Conservation (phyloP, 92 coral and sea anemone genomes). For the Diadumene lineata region DNA sequence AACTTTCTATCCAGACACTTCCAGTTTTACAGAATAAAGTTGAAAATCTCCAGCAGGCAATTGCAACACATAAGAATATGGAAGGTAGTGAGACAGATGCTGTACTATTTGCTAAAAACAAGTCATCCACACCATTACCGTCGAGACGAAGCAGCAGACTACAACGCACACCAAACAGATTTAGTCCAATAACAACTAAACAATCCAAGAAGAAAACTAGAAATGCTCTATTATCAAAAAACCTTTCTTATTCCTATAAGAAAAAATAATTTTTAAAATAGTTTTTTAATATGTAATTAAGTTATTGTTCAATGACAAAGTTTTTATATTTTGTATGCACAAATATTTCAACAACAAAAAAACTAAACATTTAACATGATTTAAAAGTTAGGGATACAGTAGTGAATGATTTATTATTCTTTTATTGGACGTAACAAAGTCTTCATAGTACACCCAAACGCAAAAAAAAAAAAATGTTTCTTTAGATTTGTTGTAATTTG, state of each 20-base stretch:
- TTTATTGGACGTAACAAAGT: too few relatives aligned
- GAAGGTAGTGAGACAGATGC: slow-evolving; percentile 60
- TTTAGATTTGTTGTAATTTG: too few relatives aligned
- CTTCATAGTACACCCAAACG: too few relatives aligned
- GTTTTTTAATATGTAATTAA: neutral
- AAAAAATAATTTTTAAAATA: slow-evolving; percentile 11
- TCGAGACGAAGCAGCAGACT: slow-evolving; percentile 7
- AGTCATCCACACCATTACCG: slow-evolving; percentile 14
- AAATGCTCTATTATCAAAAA: slow-evolving; percentile 7
- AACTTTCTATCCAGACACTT: slow-evolving; percentile 42
- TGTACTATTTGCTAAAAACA: slow-evolving; percentile 50
- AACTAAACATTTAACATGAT: too few relatives aligned
- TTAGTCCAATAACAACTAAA: neutral
- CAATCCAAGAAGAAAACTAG: slow-evolving; percentile 6
- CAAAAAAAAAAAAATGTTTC: too few relatives aligned
- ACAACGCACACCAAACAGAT: slow-evolving; percentile 24
- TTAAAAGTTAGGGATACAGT: too few relatives aligned
- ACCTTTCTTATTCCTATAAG: slow-evolving; percentile 11
- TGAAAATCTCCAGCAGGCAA: slow-evolving; percentile 49
- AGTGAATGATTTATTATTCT: too few relatives aligned
- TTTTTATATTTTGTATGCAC: neutral
- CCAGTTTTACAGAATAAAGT: slow-evolving; percentile 54
- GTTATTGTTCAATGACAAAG: neutral
- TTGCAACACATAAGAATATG: slow-evolving; percentile 49
- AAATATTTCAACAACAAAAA: neutral